Conservation (phyloP, 2,113 vertebrate species). For the Macrotus californicus region DNA sequence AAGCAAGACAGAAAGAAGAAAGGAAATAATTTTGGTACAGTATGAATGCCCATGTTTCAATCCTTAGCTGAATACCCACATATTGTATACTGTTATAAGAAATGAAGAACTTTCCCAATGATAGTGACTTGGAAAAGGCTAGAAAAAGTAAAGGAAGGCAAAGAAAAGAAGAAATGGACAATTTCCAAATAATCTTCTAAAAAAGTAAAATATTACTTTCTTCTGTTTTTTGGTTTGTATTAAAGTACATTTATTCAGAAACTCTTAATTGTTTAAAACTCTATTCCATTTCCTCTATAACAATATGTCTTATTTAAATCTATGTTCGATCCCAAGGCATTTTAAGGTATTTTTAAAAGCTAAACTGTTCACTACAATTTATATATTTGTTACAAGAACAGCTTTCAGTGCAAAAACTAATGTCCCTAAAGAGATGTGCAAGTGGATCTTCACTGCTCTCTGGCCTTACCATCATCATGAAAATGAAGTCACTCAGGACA, state of each 20-base stretch:
- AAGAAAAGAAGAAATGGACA: background rate
- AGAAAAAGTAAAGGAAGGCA: background rate
- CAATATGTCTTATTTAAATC: background rate
- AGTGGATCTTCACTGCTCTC: background rate
- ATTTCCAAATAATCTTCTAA: background rate
- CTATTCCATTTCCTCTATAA: background rate
- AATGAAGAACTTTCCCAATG: background rate
- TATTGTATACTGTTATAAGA: background rate
- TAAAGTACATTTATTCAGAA: background rate
- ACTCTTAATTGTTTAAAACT: background rate
- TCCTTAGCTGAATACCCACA: background rate
- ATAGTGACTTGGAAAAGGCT: background rate
- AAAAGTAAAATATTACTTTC: background rate
- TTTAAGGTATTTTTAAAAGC: constrained; percentile 24
- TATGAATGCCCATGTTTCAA: background rate
- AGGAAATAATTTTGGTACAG: background rate
- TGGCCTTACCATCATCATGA: background rate
- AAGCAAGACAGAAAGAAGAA: background rate
- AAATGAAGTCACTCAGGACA: background rate
- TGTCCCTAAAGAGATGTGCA: background rate
- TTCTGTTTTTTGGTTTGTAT: background rate
- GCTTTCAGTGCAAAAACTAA: background rate
- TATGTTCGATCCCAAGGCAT: constrained; percentile 24
- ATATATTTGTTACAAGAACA: background rate
- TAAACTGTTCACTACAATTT: background rate